A percentile compares a stretch with the other conserved stretches of the same genome.
phyloP scores from a whole-genome alignment of 2,113 vertebrate species.

The Fukomys damarensis region DNA sequence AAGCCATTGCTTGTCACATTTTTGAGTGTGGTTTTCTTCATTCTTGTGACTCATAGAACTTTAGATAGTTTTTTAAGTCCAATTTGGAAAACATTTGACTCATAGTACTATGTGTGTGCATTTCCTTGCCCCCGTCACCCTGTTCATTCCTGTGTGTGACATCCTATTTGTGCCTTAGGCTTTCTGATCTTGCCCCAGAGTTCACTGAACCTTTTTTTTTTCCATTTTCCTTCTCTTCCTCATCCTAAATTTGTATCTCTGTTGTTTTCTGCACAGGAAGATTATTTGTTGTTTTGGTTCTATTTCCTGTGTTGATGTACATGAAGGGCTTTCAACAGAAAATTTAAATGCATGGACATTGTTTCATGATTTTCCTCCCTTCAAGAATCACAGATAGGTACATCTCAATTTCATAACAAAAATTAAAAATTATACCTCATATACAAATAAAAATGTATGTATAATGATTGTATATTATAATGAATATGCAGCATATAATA shows the following conservation, averaged over 20 bases:
- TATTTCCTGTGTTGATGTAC: not conserved
- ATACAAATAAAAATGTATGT: not conserved
- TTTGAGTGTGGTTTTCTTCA: not conserved
- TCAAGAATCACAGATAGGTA: not conserved
- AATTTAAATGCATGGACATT: not conserved
- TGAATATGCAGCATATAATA: not conserved
- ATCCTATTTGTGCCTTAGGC: not conserved
- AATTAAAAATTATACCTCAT: not conserved
- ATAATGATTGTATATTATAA: not conserved
- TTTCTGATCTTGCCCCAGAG: not conserved
- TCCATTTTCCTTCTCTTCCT: not conserved
- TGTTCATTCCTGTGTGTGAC: not conserved
- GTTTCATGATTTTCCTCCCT: not conserved
- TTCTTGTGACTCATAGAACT: not conserved
- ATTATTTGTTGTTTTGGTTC: not conserved
- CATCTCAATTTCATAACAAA: not conserved
- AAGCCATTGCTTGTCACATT: not conserved
- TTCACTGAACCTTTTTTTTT: not conserved
- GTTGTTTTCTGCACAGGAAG: not conserved
- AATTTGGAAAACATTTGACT: not conserved
- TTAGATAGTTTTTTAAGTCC: not conserved
- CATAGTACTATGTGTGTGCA: not conserved
- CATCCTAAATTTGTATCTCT: not conserved
- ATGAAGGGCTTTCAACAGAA: not conserved
- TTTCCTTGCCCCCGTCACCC: not conserved